Conservation (phyloP, 2,888 invertebrate genomes). For the Pseudolycoriella hygida region DNA sequence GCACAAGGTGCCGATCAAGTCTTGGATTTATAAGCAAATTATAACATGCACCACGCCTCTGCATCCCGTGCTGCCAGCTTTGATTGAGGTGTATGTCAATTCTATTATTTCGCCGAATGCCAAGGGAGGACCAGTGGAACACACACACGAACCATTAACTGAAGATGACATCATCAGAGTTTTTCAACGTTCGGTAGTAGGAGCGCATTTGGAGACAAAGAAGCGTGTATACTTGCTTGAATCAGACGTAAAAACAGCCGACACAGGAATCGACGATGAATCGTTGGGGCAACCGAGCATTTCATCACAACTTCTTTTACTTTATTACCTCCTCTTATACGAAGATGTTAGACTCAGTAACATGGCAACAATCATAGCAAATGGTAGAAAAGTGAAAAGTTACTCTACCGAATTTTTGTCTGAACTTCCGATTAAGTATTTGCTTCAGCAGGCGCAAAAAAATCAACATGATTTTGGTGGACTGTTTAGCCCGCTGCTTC, state of each 20-base stretch:
- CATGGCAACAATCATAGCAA: constrained; percentile 44
- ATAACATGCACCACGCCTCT: constrained; percentile 76
- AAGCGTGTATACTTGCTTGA: constrained; percentile 18
- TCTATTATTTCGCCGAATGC: constrained; percentile 60
- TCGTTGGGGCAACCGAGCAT: constrained; percentile 38
- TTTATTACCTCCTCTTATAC: constrained; percentile 83
- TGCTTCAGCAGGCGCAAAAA: constrained; percentile 82
- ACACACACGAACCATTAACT: constrained; percentile 78
- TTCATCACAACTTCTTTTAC: constrained; percentile 71
- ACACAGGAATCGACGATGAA: constrained; percentile 4
- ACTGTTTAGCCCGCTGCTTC: constrained; percentile 73
- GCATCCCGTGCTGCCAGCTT: constrained; percentile 80
- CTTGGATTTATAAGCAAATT: constrained; percentile 91
- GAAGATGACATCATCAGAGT: constrained; percentile 77
- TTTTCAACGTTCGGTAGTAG: constrained; percentile 60
- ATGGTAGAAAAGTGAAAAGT: constrained; percentile 58
- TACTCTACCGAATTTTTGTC: constrained; percentile 77
- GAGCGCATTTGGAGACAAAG: constrained; percentile 48
- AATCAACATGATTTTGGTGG: constrained; percentile 83
- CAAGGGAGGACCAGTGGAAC: constrained; percentile 49
- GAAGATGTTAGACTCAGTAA: constrained; percentile 74
- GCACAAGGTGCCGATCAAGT: constrained; percentile 89
- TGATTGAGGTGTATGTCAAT: constrained; percentile 89
- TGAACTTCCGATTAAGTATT: constrained; percentile 81
- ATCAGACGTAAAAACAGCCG: constrained; percentile 6